A percentile compares a stretch with the other conserved stretches of the same genome.
Evolutionary conservation across 2,113 vertebrate genomes (phyloP).

Genomic region (Myrmophylax atrothorax): DNA sequence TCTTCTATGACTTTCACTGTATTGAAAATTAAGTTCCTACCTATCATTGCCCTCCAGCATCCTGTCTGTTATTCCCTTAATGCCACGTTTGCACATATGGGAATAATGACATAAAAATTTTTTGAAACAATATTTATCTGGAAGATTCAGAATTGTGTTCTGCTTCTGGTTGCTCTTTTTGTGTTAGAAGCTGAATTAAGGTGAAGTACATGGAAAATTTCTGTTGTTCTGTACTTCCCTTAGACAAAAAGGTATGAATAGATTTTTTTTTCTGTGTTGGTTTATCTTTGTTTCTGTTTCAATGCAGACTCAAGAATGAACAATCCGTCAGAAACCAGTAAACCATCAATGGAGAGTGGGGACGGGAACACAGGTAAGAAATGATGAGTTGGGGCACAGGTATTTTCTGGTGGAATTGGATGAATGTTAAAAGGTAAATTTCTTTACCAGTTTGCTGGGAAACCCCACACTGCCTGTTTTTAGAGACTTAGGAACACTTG

Average conservation of each 20-base stretch:
- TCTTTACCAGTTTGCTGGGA: background rate
- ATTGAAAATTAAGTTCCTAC: slow-evolving; percentile 24
- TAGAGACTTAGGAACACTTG: background rate
- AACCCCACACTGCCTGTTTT: background rate
- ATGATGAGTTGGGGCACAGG: background rate
- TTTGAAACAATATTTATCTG: background rate
- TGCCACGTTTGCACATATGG: background rate
- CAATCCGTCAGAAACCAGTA: slow-evolving; percentile 95
- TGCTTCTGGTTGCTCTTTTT: background rate
- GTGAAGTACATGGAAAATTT: background rate
- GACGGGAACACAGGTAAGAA: slow-evolving; percentile 90
- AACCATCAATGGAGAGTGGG: slow-evolving; percentile 93
- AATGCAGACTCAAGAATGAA: slow-evolving; percentile 97
- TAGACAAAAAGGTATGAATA: background rate
- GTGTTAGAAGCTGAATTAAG: background rate
- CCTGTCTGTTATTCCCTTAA: background rate
- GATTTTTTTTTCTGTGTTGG: background rate
- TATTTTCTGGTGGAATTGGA: background rate
- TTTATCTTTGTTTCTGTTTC: slow-evolving; percentile 60
- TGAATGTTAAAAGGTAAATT: background rate
- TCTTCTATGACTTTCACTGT: background rate
- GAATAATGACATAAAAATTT: background rate
- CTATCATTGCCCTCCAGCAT: background rate
- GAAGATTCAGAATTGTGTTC: background rate
- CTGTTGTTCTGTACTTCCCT: background rate